Conservation (phyloP, 2,113 vertebrate species). For the Mus pahari region DNA sequence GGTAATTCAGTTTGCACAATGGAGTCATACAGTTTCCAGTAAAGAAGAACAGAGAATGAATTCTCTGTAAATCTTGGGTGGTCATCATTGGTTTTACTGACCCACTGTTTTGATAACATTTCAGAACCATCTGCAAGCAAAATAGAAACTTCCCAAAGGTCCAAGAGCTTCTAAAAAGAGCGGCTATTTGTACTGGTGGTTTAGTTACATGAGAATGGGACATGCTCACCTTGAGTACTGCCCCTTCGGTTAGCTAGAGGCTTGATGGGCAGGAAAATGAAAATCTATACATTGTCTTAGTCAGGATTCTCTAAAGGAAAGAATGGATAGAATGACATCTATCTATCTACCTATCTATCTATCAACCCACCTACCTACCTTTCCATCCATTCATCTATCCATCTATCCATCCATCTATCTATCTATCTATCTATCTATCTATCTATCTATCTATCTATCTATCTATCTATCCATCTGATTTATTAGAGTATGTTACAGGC, state of each 20-base stretch:
- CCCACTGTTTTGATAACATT: not conserved
- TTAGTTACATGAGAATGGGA: not conserved
- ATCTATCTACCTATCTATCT: no score
- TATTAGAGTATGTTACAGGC: not conserved
- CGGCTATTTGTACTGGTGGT: not conserved
- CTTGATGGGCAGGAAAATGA: not conserved
- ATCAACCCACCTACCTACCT: no score
- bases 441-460: no score
- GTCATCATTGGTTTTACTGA: not conserved
- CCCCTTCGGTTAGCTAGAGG: not conserved
- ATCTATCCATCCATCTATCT: no score
- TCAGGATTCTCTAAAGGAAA: not conserved
- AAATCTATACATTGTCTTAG: not conserved
- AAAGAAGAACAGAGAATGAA: not conserved
- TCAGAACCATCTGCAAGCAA: conserved; percentile 23
- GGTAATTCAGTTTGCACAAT: not conserved
- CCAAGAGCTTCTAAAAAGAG: not conserved
- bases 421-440: no score
- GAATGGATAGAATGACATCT: not conserved
- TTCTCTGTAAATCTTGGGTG: not conserved
- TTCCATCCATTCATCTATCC: no score
- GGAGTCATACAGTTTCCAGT: not conserved
- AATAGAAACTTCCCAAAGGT: not conserved
- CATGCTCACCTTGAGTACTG: not conserved
- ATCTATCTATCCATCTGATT: not conserved